Evolutionary conservation across 2,888 invertebrate species (phyloP), one percentile per base, ranked within the genome.

Genomic region (Syritta pipiens): DNA sequence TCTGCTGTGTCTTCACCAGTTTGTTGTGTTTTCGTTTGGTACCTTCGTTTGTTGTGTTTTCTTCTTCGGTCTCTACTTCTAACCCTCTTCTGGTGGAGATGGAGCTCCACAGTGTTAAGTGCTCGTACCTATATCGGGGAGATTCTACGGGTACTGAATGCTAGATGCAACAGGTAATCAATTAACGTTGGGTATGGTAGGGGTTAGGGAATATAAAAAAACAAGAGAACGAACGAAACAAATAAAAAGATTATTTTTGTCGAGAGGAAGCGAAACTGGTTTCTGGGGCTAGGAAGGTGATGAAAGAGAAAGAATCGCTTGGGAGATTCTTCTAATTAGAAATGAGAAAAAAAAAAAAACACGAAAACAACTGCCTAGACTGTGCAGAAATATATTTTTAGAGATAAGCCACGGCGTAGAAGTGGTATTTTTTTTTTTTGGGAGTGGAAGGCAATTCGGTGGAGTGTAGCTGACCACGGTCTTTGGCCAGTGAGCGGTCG

Each of bases 151-250:
- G 55, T 46, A 40, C 6, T 40, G 22, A 60, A 22, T 60, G 28
- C 26, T 57, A 51, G 55, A 57, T 62, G 67, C 79, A 74, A 68
- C 79, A 79, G 79, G 79, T 67, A 74, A 79, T 79, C 74, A 79
- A 67, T 79, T 79, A 57, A 67, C 30, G 40, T 65, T 17, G 37
- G 9, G 14, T 7, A 37, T 49, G 35, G 48, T 14, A 42, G 49
- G 44, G 51, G 59, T 42, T 28, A 42, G 37, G 37, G 20, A 24
- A 49, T n/a, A 28, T 17, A 22, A 9, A 48, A 17, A 57, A 17
- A 4, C 46, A 10, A 48, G 20, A 40, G 4, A 30, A n/a, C n/a
- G n/a, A 22, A 9, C 37, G 14, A 57, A 17, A 4, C 46, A 10
- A 48, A 22, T 30, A 4, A 30, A 59, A n/a, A 35, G 19, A 69